phyloP scores from a whole-genome alignment of 2,113 vertebrate species.

The Albula goreensis region DNA sequence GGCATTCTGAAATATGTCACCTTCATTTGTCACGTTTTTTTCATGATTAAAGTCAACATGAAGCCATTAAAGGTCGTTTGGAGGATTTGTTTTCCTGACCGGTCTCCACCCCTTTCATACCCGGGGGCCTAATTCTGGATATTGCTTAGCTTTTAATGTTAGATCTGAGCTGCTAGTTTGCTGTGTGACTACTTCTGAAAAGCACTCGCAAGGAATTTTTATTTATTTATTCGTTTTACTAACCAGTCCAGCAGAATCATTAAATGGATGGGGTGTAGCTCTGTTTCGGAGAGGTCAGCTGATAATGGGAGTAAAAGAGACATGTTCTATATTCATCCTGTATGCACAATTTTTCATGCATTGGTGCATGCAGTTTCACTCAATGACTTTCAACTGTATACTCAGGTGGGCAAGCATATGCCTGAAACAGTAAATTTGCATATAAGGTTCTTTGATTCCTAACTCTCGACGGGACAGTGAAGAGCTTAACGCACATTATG shows the following conservation, averaged over 20 bases:
- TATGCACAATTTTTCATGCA: not conserved
- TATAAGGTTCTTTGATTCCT: too few species aligned
- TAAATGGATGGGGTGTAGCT: conserved; percentile 23
- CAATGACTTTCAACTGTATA: not conserved
- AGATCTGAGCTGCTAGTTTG: conserved; percentile 34
- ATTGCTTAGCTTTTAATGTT: conserved; percentile 51
- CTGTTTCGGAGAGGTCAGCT: conserved; percentile 13
- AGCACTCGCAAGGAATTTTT: conserved; percentile 14
- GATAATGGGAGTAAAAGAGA: conserved; percentile 10
- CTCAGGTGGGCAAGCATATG: not conserved
- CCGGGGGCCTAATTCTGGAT: conserved; percentile 51
- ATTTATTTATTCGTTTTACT: conserved; percentile 16
- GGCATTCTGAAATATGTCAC: conserved; percentile 69
- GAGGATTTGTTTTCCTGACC: conserved; percentile 39
- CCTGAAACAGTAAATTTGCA: too few species aligned
- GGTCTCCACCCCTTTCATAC: conserved; percentile 32
- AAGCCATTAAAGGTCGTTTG: conserved; percentile 64
- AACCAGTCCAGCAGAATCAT: conserved; percentile 42
- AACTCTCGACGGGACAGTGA: too few species aligned
- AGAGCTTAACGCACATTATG: not conserved
- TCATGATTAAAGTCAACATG: conserved; percentile 57
- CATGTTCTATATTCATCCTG: conserved; percentile 14
- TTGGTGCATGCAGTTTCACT: conserved; percentile 18
- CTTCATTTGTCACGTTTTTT: conserved; percentile 45
- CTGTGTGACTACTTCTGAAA: not conserved